Evolutionary conservation across 1,140 invertebrate genomes (phyloP).

Genomic region (Drosophila insularis): DNA sequence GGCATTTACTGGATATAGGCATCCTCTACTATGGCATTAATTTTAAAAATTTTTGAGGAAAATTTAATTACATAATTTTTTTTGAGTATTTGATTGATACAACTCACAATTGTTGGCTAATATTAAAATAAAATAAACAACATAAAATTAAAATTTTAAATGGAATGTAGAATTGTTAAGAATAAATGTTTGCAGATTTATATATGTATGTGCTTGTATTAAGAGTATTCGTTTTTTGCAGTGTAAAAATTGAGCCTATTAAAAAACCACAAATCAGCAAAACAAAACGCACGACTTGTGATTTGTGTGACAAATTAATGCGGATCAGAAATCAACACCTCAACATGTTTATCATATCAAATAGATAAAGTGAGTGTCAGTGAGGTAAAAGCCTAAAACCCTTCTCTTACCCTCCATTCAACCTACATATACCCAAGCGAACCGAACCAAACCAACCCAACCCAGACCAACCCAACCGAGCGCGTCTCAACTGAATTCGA

Average conservation of each 20-base stretch:
- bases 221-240: background rate
- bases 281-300: slow-evolving; percentile 60
- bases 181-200: too few relatives aligned
- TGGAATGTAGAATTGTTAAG: too few relatives aligned
- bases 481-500: background rate
- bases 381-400: slow-evolving; percentile 13
- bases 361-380: slow-evolving; percentile 29
- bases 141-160: too few relatives aligned
- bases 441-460: slow-evolving; percentile 18
- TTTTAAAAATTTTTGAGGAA: too few relatives aligned
- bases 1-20: too few relatives aligned
- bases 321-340: slow-evolving; percentile 76
- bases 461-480: too few relatives aligned
- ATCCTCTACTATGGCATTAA: too few relatives aligned
- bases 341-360: slow-evolving; percentile 65
- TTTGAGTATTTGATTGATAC: too few relatives aligned
- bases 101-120: too few relatives aligned
- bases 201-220: too few relatives aligned
- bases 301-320: slow-evolving; percentile 69
- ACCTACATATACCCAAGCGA: slow-evolving; percentile 13
- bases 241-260: slow-evolving; percentile 13
- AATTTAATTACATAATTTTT: too few relatives aligned
- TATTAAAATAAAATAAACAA: too few relatives aligned
- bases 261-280: slow-evolving; percentile 24
- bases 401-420: slow-evolving; percentile 20